Evolutionary conservation across 1,140 invertebrate genomes (phyloP), one percentile per base, ranked within the genome.

Genomic region (Hyphantria cunea): DNA sequence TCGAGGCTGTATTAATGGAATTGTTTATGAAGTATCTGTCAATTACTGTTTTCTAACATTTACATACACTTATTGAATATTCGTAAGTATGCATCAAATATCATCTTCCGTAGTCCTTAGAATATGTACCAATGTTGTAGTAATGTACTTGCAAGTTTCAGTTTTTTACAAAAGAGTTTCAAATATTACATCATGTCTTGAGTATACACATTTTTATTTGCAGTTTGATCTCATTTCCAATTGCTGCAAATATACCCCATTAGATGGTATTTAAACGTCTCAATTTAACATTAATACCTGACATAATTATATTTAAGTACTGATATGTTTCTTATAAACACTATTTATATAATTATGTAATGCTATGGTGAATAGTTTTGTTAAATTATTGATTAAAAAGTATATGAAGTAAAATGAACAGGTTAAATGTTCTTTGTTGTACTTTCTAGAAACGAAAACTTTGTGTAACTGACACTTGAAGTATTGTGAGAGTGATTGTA

Each of bases 41-140:
- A 79, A 76, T 75, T 78, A 75, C 58, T 50, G 61, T 82, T 76
- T 79, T 78, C 60, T 76, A 77, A 71, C 41, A 64, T 78, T 74
- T 76, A 77, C 68, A 76, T 76, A 67, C 47, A 47, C 53, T 59
- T 25, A 68, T 56, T 58, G 42, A 59, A 53, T 55, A 63, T 54
- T 59, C 48, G 48, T 70, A 47, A 55, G 39, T 59, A 64, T 61
- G 6, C 39, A 55, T 55, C n/a, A n/a, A 25, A 55, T 41, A 65
- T 64, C 55, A 58, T 74, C 58, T 70, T 72, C 65, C 62, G 68
- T 71, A 74, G 60, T 53, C 51, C 31, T 44, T 73, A 70, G 49
- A 61, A 60, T 56, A 65, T 53, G n/a, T 59, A 54, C 15, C 41
- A 32, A 63, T 50, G 32, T 54, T 56, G 45, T 62, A n/a, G n/a